Evolutionary conservation across 1,140 invertebrate genomes (phyloP).

Genomic region (Drosophila repletoides): DNA sequence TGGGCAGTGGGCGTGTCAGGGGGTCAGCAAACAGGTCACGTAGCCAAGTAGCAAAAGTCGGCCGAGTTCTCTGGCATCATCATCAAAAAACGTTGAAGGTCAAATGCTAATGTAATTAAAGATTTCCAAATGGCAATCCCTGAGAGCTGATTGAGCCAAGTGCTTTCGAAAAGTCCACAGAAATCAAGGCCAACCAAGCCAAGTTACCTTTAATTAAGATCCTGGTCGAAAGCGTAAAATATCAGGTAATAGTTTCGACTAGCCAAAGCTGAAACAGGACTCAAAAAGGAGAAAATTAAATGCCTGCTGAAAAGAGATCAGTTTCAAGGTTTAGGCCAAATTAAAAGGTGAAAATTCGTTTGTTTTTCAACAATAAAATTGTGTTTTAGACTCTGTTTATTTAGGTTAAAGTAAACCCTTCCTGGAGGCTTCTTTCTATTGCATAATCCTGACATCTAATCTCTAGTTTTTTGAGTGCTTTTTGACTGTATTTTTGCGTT

Average conservation of each 20-base stretch:
- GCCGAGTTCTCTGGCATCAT: conserved; percentile 36
- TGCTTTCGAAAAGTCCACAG: not conserved
- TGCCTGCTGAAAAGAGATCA: no score
- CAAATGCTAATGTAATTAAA: conserved; percentile 58
- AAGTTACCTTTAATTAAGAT: not conserved
- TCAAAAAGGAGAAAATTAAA: no score
- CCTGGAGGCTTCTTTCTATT: not conserved
- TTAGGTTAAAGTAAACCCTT: no score
- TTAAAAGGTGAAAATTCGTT: no score
- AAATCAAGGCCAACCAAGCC: not conserved
- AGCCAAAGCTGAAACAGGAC: no score
- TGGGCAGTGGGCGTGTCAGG: conserved; percentile 6
- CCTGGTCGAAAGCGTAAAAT: no score
- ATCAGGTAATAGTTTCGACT: no score
- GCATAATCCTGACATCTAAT: not conserved
- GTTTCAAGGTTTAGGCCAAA: no score
- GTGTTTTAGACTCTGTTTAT: no score
- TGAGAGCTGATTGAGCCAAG: conserved; percentile 22
- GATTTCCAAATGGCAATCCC: conserved; percentile 33
- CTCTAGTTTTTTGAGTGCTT: not conserved
- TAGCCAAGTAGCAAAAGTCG: conserved; percentile 44
- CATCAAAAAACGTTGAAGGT: conserved; percentile 41
- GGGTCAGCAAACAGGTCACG: conserved; percentile 30
- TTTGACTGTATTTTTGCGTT: no score
- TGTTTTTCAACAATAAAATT: no score